These are phyloP conservation scores for Caenorhabditis sp. DNA, from an alignment of 2,888 invertebrate genomes.

Conservation along the genomic window DNA sequence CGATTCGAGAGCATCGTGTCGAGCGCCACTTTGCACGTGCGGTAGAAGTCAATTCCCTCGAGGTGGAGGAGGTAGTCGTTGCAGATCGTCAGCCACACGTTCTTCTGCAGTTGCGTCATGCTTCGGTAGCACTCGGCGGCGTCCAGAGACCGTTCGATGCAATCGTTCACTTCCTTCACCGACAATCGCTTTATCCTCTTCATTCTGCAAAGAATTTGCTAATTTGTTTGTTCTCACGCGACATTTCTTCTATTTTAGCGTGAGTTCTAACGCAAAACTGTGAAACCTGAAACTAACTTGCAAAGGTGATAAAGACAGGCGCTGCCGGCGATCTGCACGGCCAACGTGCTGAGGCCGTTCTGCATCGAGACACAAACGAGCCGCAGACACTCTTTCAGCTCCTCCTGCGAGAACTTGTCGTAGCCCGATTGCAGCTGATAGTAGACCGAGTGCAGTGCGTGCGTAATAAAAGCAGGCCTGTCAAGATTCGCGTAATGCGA, in stretches of 20 bases:
- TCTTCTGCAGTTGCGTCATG: slow-evolving; percentile 70
- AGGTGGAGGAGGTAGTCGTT: slow-evolving; percentile 87
- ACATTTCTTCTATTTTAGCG: too few relatives aligned
- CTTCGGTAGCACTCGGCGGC: slow-evolving; percentile 64
- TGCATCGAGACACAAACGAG: slow-evolving; percentile 67
- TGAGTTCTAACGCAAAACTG: too few relatives aligned
- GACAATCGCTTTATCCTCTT: slow-evolving; percentile 64
- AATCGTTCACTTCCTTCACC: slow-evolving; percentile 56
- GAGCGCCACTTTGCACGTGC: slow-evolving; percentile 85
- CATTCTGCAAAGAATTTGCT: slow-evolving; percentile 59
- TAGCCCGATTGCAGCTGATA: slow-evolving; percentile 65
- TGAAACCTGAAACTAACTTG: slow-evolving; percentile 55
- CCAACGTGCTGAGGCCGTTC: slow-evolving; percentile 55
- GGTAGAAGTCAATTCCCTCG: slow-evolving; percentile 82
- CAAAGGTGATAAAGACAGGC: slow-evolving; percentile 73
- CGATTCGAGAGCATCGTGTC: slow-evolving; percentile 82
- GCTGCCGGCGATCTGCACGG: slow-evolving; percentile 70
- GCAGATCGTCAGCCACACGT: slow-evolving; percentile 84
- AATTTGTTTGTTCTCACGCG: too few relatives aligned
- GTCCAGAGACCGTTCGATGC: slow-evolving; percentile 68
- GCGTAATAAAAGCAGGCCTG: slow-evolving; percentile 65
- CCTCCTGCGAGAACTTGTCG: slow-evolving; percentile 63
- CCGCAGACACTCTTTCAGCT: slow-evolving; percentile 60
- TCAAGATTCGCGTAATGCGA: slow-evolving; percentile 59
- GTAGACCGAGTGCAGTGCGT: slow-evolving; percentile 67